Evolutionary conservation across 2,888 invertebrate species (phyloP), one percentile per base, ranked within the genome.

Genomic region (Cacoxenus indagator): DNA sequence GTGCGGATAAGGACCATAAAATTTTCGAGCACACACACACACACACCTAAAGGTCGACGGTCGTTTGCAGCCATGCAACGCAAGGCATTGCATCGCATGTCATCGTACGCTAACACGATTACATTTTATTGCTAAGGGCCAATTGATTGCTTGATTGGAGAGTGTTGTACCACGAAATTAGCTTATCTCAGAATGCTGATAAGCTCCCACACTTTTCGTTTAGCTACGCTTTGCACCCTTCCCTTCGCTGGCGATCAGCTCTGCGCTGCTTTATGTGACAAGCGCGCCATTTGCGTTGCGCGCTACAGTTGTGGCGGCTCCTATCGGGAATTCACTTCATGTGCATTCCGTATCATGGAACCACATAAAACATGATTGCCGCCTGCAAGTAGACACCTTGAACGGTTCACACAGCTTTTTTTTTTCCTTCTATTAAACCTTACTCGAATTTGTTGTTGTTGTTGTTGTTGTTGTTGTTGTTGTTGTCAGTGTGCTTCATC

Each of bases 341-440:
- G 6, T 48, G 48, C 37, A 37, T 37, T 37, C 14, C 37, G 14
- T 37, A 55, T 55, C 26, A 26, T 55, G 24, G 24, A 19, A 22
- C 19, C 11, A 43, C 45, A 43, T 43, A n/a, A 51, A 51, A 51
- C 51, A 51, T 51, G 5, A 22, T 51, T 51, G 68, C 67, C 70
- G 68, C 72, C 64, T 81, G 79, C 79, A 79, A 71, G 69, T 64
- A 55, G 54, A 61, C 71, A 83, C 76, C 79, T 79, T 83, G 82
- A 73, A 59, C 61, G 68, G 73, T 82, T 82, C 82, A 71, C 82
- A 82, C 83, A 81, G 65, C 67, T 31, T 43, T 65, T 64, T 64
- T 69, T 71, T 70, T 70, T 75, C 71, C 22, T 70, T 31, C 29
- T 14, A 14, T 65, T 19, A n/a, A n/a, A n/a, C n/a, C n/a, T n/a